Conservation (phyloP, 1,140 invertebrate species). For the Drosophila lacertosa region DNA sequence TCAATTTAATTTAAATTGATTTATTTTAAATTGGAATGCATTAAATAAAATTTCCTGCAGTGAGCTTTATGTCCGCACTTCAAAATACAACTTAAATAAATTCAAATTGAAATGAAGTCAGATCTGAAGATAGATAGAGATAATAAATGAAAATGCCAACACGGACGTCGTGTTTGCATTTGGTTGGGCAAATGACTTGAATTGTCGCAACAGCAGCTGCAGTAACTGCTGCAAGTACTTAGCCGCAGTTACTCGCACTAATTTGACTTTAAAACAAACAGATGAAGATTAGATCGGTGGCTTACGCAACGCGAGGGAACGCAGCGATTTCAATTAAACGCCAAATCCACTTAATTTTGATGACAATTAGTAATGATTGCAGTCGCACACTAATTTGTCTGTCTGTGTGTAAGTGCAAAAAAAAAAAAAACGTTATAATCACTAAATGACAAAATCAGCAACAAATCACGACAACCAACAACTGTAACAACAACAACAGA, state of each 20-base stretch:
- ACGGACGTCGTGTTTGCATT: neutral
- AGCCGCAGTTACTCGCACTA: conserved; percentile 31
- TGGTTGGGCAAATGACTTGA: conserved; percentile 17
- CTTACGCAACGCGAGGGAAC: conserved; percentile 1
- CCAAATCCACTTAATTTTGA: conserved; percentile 79
- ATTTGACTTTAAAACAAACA: conserved; percentile 59
- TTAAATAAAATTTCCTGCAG: too few species aligned
- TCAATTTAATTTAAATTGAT: too few species aligned
- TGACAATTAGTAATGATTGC: conserved; percentile 75
- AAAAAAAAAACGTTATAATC: conserved; percentile 59
- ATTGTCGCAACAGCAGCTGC: neutral
- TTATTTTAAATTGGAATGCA: too few species aligned
- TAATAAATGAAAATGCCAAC: neutral
- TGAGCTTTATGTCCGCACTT: too few species aligned
- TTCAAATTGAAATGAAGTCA: too few species aligned
- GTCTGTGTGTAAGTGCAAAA: conserved; percentile 2
- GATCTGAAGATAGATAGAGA: too few species aligned
- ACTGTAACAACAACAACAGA: conserved; percentile 33
- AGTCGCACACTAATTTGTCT: conserved; percentile 29
- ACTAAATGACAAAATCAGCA: conserved; percentile 83
- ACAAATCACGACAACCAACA: conserved; percentile 79
- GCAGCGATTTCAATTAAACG: conserved; percentile 74
- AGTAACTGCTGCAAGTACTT: conserved; percentile 9
- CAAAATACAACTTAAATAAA: too few species aligned
- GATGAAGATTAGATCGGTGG: conserved; percentile 7